A percentile compares a stretch with the other conserved stretches of the same genome.
phyloP scores from a whole-genome alignment of 2,113 vertebrate species.

The Varanus komodoensis region DNA sequence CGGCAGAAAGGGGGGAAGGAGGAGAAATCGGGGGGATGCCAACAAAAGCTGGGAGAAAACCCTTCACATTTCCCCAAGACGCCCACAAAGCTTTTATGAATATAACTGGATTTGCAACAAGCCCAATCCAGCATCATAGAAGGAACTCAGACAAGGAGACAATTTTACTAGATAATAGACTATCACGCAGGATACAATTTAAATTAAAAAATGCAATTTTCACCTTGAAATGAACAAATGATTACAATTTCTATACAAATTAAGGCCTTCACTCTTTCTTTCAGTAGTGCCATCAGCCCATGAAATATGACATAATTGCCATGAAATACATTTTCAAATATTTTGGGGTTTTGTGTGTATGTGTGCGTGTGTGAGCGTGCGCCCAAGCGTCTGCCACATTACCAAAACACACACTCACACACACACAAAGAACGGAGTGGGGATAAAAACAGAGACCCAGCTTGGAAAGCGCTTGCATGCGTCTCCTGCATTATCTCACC shows the following conservation, averaged over 20 bases:
- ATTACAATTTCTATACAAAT: constrained; percentile 99
- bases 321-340: constrained; percentile 99
- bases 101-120: constrained; percentile 94
- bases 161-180: constrained; percentile 99
- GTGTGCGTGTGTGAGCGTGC: constrained; percentile 31
- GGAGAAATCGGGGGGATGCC: background rate
- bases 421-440: background rate
- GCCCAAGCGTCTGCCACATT: too few relatives aligned
- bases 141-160: constrained; percentile 95
- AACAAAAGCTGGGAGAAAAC: constrained; percentile 68
- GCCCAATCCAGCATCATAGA: constrained; percentile 91
- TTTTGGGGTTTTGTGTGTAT: constrained; percentile 96
- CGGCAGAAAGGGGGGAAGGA: too few relatives aligned
- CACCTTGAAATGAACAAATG: constrained; percentile 99
- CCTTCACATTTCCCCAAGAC: constrained; percentile 86
- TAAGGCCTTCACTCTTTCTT: constrained; percentile 99
- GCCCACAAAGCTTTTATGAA: constrained; percentile 93
- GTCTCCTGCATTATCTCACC: constrained; percentile 82
- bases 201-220: constrained; percentile 99
- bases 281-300: constrained; percentile 96
- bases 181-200: constrained; percentile 99
- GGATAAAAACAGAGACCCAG: background rate
- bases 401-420: background rate
- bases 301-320: constrained; percentile 99
- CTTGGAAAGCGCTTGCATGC: constrained; percentile 67